Percentiles rank a stretch among this genome's conserved stretches.
phyloP scores from a whole-genome alignment of 2,888 invertebrate species.

The Dinocampus coccinellae region DNA sequence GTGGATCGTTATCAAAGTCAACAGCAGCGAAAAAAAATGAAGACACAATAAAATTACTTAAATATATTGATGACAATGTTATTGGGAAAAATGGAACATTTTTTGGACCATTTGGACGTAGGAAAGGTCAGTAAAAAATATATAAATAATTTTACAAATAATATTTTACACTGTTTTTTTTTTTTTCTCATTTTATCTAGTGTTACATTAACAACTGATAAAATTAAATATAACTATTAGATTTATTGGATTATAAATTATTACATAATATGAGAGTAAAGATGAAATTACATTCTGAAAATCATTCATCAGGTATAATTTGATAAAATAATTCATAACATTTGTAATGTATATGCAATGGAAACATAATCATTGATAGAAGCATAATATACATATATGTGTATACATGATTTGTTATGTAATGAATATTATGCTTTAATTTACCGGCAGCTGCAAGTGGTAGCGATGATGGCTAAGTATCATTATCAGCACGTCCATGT shows the following conservation, averaged over 20 bases:
- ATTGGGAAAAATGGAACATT: conserved; percentile 86
- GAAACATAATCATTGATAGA: too few relatives aligned
- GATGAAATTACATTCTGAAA: neutral
- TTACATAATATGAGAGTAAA: neutral
- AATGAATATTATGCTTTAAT: conserved; percentile 4
- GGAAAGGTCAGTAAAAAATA: conserved; percentile 76
- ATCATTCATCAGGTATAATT: too few relatives aligned
- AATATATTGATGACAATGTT: conserved; percentile 84
- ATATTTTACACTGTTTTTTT: too few relatives aligned
- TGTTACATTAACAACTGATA: too few relatives aligned
- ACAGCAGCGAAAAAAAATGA: conserved; percentile 73
- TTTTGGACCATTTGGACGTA: conserved; percentile 84
- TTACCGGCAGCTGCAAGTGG: conserved; percentile 10
- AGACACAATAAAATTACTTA: conserved; percentile 79
- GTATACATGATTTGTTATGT: conserved; percentile 11
- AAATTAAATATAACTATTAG: too few relatives aligned
- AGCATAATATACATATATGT: neutral
- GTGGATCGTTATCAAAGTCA: conserved; percentile 56
- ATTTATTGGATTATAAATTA: neutral
- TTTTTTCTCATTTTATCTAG: too few relatives aligned
- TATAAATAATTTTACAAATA: neutral
- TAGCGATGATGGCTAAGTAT: neutral
- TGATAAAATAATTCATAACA: neutral
- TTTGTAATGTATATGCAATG: neutral
- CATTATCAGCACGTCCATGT: neutral